Evolutionary conservation across 2,888 invertebrate species (phyloP).

Genomic region (Apamea sordens): DNA sequence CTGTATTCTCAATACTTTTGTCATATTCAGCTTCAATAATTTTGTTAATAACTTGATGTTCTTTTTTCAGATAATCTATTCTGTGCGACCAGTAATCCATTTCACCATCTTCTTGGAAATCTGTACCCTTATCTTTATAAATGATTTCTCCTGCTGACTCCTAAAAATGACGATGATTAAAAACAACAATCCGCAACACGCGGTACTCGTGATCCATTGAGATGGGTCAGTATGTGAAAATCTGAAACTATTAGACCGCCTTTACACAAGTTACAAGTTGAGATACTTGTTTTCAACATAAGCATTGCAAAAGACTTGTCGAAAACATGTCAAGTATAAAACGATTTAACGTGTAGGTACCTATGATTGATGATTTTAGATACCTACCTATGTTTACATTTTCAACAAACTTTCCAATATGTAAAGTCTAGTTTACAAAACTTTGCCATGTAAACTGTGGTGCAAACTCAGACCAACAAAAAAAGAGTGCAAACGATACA

Average conservation of each 20-base stretch:
- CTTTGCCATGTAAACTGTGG: background rate
- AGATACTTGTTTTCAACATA: background rate
- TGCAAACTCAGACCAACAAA: too few species aligned
- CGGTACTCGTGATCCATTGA: background rate
- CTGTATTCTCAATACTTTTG: conserved; percentile 79
- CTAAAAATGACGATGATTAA: conserved; percentile 64
- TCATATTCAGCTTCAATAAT: conserved; percentile 85
- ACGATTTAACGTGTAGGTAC: background rate
- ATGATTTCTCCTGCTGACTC: conserved; percentile 71
- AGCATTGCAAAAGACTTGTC: background rate
- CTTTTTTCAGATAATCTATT: conserved; percentile 83
- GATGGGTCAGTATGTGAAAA: background rate
- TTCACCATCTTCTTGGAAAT: conserved; percentile 72
- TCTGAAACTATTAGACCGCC: background rate
- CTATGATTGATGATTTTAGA: too few species aligned
- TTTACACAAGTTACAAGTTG: background rate
- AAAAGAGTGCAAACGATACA: background rate
- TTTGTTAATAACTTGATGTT: conserved; percentile 84
- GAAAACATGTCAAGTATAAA: background rate
- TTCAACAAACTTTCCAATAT: background rate
- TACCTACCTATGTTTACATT: background rate
- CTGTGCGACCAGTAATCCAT: conserved; percentile 83
- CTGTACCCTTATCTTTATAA: conserved; percentile 70
- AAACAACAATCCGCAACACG: background rate
- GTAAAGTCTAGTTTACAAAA: background rate